Evolutionary conservation across 2,113 vertebrate genomes (phyloP).

Genomic region (Diadophis punctatus): DNA sequence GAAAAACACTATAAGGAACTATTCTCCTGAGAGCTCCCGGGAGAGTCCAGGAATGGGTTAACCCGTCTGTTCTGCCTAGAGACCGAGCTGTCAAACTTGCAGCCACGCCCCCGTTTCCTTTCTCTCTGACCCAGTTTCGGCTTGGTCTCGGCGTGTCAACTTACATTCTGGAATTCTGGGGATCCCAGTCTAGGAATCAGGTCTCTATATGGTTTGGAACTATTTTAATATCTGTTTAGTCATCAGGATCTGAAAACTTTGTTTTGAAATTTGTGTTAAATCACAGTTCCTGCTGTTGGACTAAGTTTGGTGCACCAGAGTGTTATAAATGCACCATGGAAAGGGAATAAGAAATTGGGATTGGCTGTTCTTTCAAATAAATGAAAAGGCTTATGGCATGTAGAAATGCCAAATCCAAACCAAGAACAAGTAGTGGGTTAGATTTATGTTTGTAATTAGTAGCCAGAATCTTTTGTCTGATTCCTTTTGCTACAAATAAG

Average conservation of each 20-base stretch:
- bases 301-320: background rate
- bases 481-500: background rate
- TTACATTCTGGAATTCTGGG: no score
- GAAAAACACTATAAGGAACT: background rate
- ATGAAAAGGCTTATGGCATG: background rate
- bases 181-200: no score
- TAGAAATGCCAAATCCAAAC: background rate
- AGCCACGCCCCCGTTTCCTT: no score
- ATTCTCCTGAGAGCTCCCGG: no score
- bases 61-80: no score
- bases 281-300: background rate
- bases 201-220: no score
- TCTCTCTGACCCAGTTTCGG: no score
- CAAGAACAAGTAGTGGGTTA: background rate
- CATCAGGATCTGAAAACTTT: background rate
- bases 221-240: background rate
- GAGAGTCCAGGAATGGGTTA: no score
- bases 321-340: constrained; percentile 7
- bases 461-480: background rate
- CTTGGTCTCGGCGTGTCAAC: no score
- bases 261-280: background rate
- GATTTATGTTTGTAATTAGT: background rate
- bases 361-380: background rate
- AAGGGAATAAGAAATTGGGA: background rate
- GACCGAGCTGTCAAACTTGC: no score